Percentiles rank a stretch among this genome's conserved stretches.
Conservation (phyloP, 2,113 vertebrate species). For the Cercocebus atys region DNA sequence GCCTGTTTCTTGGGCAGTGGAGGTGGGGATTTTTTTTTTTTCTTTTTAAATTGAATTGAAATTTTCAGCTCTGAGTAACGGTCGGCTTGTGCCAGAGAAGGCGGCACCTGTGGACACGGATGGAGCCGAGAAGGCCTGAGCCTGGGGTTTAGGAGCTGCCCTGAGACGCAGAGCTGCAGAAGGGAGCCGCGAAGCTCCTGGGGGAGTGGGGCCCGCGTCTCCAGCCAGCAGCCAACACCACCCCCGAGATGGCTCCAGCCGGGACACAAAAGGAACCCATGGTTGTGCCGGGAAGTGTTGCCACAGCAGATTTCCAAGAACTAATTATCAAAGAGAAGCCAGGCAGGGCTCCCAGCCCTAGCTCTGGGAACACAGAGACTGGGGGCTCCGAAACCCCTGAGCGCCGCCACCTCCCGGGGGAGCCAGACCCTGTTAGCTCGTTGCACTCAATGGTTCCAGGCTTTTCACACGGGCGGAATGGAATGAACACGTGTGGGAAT, state of each 20-base stretch:
- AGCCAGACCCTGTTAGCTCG: rapidly evolving
- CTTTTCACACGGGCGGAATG: not conserved
- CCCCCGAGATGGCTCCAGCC: no score
- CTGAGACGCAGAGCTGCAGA: not conserved
- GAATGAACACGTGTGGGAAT: rapidly evolving
- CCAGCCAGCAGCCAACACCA: not conserved
- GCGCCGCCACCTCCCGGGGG: rapidly evolving
- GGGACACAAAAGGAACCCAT: rapidly evolving
- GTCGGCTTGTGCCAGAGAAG: not conserved
- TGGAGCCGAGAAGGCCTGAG: not conserved
- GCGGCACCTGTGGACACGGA: not conserved
- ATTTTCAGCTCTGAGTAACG: not conserved
- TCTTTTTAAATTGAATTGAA: not conserved
- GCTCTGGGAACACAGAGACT: not conserved
- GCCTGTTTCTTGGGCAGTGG: not conserved
- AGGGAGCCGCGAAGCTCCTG: rapidly evolving
- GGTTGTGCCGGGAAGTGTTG: not conserved
- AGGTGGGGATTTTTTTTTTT: not conserved
- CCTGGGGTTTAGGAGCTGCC: not conserved
- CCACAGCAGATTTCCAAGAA: not conserved
- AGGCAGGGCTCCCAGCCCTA: rapidly evolving
- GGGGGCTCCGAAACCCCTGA: rapidly evolving
- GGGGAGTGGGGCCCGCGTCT: rapidly evolving
- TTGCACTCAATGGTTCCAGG: rapidly evolving
- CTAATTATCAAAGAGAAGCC: no score